phyloP scores from a whole-genome alignment of 2,888 invertebrate genomes.

The Oscheius sp. region DNA sequence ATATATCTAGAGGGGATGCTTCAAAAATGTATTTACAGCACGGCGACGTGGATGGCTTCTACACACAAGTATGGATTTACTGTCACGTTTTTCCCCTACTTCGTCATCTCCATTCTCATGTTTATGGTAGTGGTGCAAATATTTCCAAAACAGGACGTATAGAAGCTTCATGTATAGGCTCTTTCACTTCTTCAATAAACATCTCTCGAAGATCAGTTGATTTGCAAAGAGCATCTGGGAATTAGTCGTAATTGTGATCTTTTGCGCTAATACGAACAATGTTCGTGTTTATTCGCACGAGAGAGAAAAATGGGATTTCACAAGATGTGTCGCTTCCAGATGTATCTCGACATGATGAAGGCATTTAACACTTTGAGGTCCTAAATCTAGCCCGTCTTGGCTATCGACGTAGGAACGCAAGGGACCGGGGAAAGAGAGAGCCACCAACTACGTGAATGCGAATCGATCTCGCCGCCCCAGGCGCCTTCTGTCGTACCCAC shows the following conservation, averaged over 20 bases:
- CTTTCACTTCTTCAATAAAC: too few species aligned
- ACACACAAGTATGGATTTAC: conserved; percentile 49
- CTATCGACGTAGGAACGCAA: conserved; percentile 35
- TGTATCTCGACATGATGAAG: conserved; percentile 4
- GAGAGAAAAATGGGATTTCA: not conserved
- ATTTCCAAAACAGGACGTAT: conserved; percentile 11
- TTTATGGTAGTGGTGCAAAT: not conserved
- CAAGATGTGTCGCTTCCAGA: not conserved
- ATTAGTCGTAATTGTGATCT: too few species aligned
- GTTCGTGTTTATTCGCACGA: not conserved
- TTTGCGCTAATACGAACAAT: too few species aligned
- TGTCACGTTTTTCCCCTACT: conserved; percentile 56
- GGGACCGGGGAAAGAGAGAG: conserved; percentile 19
- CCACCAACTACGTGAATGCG: conserved; percentile 35
- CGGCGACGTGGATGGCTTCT: conserved; percentile 51
- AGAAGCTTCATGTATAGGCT: too few species aligned
- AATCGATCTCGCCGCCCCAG: conserved; percentile 34
- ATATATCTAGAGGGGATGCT: not conserved
- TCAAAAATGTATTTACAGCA: conserved; percentile 45
- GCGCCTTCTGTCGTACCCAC: conserved; percentile 38
- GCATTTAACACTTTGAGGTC: conserved; percentile 19
- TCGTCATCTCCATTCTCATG: conserved; percentile 37
- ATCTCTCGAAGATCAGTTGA: too few species aligned
- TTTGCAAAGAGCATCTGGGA: too few species aligned
- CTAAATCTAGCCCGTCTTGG: conserved; percentile 29